These are phyloP conservation scores for Mormyrus hasselquistii DNA, from an alignment of 2,797 vertebrate species.

Conservation along the genomic window DNA sequence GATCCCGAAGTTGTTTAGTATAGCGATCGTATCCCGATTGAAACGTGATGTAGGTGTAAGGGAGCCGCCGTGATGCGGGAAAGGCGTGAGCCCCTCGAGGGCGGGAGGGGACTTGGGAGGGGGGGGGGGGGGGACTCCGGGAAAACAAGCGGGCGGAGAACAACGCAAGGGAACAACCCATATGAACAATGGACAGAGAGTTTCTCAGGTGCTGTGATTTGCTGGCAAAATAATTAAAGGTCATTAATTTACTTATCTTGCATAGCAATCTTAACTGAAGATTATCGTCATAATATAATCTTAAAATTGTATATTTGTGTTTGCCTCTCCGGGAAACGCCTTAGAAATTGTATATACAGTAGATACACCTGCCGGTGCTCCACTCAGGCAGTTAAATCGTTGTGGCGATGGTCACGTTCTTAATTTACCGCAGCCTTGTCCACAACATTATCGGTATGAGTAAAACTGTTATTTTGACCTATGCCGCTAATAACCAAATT, in stretches of 20 bases:
- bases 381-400: neutral
- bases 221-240: neutral
- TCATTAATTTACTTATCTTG: neutral
- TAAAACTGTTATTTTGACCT: neutral
- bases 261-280: neutral
- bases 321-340: neutral
- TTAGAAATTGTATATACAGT: neutral
- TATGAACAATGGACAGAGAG: neutral
- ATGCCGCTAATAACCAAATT: neutral
- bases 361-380: neutral
- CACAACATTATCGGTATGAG: neutral
- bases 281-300: neutral
- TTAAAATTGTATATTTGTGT: neutral
- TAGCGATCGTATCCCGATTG: neutral
- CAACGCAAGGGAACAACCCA: neutral
- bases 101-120: slow-evolving; percentile 28
- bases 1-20: neutral
- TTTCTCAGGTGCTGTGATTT: neutral
- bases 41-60: slow-evolving; percentile 12
- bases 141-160: neutral
- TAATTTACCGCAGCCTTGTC: neutral
- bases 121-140: neutral
- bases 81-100: slow-evolving; percentile 32
- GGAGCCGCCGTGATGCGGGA: slow-evolving; percentile 16
- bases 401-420: neutral